Percentiles rank a stretch among this genome's conserved stretches.
Conservation (phyloP, 2,888 invertebrate species). For the Acronicta aceris region DNA sequence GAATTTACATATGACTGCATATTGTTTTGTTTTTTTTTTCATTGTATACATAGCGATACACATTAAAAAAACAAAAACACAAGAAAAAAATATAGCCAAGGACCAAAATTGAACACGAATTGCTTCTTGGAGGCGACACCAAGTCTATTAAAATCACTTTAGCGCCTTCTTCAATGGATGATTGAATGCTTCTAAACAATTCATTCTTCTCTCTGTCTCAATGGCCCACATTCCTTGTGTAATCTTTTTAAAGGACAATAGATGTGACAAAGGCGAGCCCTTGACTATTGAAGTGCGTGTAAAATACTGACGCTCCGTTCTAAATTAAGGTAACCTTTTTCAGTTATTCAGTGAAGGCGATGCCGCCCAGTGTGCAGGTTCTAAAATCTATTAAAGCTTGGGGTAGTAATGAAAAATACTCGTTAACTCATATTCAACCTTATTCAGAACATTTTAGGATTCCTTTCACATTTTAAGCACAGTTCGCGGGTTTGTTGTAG, state of each 20-base stretch:
- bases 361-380: conserved; percentile 79
- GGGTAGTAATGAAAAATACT: conserved; percentile 29
- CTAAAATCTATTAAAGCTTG: conserved; percentile 41
- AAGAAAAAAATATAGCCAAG: conserved; percentile 77
- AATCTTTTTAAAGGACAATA: conserved; percentile 84
- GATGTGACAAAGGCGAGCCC: conserved; percentile 75
- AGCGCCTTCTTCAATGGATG: conserved; percentile 86
- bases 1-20: too few species aligned
- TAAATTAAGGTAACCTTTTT: conserved; percentile 85
- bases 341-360: conserved; percentile 76
- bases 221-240: conserved; percentile 85
- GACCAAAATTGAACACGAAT: conserved; percentile 79
- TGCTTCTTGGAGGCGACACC: conserved; percentile 82
- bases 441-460: not conserved
- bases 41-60: too few species aligned
- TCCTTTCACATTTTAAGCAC: conserved; percentile 13
- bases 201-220: conserved; percentile 78
- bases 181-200: conserved; percentile 87
- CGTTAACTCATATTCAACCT: conserved; percentile 13
- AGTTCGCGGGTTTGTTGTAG: conserved; percentile 64
- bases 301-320: conserved; percentile 77
- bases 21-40: conserved; percentile 1
- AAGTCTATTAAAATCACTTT: conserved; percentile 88
- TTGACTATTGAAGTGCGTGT: conserved; percentile 77
- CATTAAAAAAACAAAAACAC: conserved; percentile 56